These are phyloP conservation scores for Turnix velox DNA, from an alignment of 2,113 vertebrate species.

Conservation along the genomic window DNA sequence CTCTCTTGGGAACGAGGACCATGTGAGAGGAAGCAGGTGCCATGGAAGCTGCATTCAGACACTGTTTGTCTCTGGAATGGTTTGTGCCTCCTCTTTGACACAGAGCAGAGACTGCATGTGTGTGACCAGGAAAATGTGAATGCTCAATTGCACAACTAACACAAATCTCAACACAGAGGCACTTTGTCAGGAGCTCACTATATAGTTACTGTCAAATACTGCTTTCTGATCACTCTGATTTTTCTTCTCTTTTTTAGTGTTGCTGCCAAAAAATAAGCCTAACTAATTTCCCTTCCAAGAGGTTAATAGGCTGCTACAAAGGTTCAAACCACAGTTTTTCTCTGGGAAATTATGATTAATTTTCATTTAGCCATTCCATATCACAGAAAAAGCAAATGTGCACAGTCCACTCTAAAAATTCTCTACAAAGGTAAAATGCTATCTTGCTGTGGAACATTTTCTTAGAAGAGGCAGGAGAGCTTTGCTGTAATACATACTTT, in stretches of 20 bases:
- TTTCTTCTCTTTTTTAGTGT: not conserved
- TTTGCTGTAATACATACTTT: not conserved
- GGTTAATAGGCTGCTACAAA: not conserved
- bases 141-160: not conserved
- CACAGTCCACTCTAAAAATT: not conserved
- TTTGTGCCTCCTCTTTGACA: not conserved
- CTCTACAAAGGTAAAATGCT: not conserved
- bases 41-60: not conserved
- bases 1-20: not conserved
- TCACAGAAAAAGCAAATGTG: not conserved
- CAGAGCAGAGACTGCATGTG: not conserved
- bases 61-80: not conserved
- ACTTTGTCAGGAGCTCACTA: not conserved
- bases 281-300: not conserved
- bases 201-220: not conserved
- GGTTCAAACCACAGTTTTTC: not conserved
- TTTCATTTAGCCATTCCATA: not conserved
- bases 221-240: not conserved
- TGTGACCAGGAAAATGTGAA: not conserved
- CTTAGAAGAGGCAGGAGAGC: not conserved
- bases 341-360: not conserved
- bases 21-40: not conserved
- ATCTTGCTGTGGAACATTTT: not conserved
- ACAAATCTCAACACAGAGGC: not conserved
- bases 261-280: not conserved